Base-by-base conservation (phyloP, 1,140 invertebrate genomes). In the Drosophila varians region DNA sequence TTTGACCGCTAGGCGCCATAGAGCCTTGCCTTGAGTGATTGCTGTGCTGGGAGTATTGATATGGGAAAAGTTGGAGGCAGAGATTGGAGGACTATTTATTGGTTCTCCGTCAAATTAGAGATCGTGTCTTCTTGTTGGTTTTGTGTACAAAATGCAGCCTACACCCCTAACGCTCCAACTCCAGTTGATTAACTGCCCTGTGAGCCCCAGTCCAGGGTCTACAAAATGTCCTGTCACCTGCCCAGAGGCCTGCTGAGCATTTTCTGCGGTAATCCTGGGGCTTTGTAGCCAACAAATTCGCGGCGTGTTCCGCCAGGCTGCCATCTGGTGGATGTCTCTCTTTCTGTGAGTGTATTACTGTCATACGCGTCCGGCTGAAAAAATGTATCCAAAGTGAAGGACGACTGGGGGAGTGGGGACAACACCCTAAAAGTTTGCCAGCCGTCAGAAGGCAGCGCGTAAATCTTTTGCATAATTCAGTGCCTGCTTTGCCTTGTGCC, bases 381-480 rank as follows among this genome's bases (percentile, higher is more conserved):
- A 83, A 74, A 73, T 69, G 12, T 82, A 69, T 58, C 54, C 78
- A 62, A 58, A 60, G 61, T 69, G 65, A 64, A 42, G 16, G 34
- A 11, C 60, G 34, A 42, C 21, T 25, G 31, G 16, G 6, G 25
- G 61, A 70, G 18, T 23, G 16, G 6, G 25, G 61, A 70, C 45
- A 77, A 75, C 79, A 74, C 79, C 79, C 74, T 53, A 74, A 61
- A 78, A 72, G 56, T 58, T 43, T 38, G n/a, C 40, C 46, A 64
- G 68, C 61, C 26, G 62, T 66, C 61, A 26, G 62, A 66, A 66
- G 62, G 61, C 60, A 65, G 47, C 82, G 83, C 74, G 87, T 86
- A 87, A 89, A 78, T 86, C 80, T 89, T 89, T 87, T 89, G 87
- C 87, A 89, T 89, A 89, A 89, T 89, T 89, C 86, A 89, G 80